Percentiles rank a stretch among this genome's conserved stretches.
Evolutionary conservation across 2,888 invertebrate genomes (phyloP).

Genomic region (Elmis aenea): DNA sequence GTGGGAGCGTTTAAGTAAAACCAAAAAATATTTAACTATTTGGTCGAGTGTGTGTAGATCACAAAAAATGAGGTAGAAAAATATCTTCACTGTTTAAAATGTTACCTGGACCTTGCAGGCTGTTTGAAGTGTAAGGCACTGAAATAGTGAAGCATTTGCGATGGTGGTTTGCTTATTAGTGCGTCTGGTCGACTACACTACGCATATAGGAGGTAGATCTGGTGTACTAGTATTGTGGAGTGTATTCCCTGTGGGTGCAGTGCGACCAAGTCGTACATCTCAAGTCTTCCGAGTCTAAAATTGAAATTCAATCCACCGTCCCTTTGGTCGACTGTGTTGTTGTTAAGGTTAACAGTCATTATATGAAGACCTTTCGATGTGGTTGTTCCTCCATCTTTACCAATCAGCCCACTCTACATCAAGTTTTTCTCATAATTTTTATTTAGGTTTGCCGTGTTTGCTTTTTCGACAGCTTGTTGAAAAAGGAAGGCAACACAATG

Average conservation of each 20-base stretch:
- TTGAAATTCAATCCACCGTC: slow-evolving; percentile 14
- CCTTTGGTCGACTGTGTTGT: slow-evolving; percentile 28
- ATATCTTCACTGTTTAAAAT: slow-evolving; percentile 34
- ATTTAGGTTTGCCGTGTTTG: not conserved
- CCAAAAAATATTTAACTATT: no score
- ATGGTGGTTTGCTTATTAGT: slow-evolving; percentile 14
- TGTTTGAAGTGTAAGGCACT: slow-evolving; percentile 29
- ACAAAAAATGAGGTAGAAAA: slow-evolving; percentile 31
- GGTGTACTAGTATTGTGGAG: slow-evolving; percentile 35
- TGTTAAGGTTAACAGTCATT: slow-evolving; percentile 44
- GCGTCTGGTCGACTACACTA: slow-evolving; percentile 28
- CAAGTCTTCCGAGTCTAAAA: slow-evolving; percentile 7
- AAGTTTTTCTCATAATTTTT: not conserved
- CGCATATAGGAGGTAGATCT: slow-evolving; percentile 36
- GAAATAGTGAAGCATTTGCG: slow-evolving; percentile 16
- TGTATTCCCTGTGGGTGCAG: slow-evolving; percentile 39
- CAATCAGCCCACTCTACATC: slow-evolving; percentile 25
- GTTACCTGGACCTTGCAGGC: slow-evolving; percentile 40
- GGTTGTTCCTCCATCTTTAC: slow-evolving; percentile 35
- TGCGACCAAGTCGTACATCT: slow-evolving; percentile 17
- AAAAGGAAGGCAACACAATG: no score
- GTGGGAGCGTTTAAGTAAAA: no score
- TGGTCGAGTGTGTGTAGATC: no score
- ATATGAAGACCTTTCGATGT: slow-evolving; percentile 41
- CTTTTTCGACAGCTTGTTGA: not conserved